Conservation (phyloP, 2,888 invertebrate genomes). For the Hypselothyrea guttata region DNA sequence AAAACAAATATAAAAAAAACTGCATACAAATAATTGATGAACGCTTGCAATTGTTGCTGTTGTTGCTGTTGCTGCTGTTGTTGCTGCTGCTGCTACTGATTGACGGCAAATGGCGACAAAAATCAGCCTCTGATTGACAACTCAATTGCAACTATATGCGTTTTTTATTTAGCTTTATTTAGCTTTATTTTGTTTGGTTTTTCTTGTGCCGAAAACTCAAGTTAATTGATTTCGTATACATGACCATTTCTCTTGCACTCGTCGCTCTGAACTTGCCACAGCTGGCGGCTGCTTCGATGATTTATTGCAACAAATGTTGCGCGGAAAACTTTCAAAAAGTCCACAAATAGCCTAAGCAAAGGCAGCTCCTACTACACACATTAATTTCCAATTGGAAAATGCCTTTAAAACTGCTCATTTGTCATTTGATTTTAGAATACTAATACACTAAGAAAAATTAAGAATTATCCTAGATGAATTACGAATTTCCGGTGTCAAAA, state of each 20-base stretch:
- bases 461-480: too few relatives aligned
- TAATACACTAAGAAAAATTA: too few relatives aligned
- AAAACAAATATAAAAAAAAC: too few relatives aligned
- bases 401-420: slow-evolving; percentile 67
- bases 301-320: slow-evolving; percentile 79
- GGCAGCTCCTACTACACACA: slow-evolving; percentile 47
- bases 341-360: slow-evolving; percentile 61
- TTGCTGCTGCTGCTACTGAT: slow-evolving; percentile 47
- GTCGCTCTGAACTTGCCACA: slow-evolving; percentile 9
- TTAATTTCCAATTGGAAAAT: slow-evolving; percentile 67
- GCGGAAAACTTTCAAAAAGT: slow-evolving; percentile 51
- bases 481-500: too few relatives aligned
- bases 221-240: slow-evolving; percentile 63
- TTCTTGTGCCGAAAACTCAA: slow-evolving; percentile 46
- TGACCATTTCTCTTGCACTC: slow-evolving; percentile 29
- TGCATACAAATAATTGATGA: slow-evolving; percentile 72
- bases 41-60: slow-evolving; percentile 61
- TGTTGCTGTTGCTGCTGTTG: slow-evolving; percentile 21
- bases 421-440: slow-evolving; percentile 45
- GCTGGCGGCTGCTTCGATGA: slow-evolving; percentile 56
- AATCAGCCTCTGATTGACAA: slow-evolving; percentile 76
- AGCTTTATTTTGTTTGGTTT: slow-evolving; percentile 2
- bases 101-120: slow-evolving; percentile 72
- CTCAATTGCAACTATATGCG: slow-evolving; percentile 66
- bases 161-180: slow-evolving; percentile 12